phyloP scores from a whole-genome alignment of 92 coral and sea anemone genomes.

The Parazoanthus atlanticus region DNA sequence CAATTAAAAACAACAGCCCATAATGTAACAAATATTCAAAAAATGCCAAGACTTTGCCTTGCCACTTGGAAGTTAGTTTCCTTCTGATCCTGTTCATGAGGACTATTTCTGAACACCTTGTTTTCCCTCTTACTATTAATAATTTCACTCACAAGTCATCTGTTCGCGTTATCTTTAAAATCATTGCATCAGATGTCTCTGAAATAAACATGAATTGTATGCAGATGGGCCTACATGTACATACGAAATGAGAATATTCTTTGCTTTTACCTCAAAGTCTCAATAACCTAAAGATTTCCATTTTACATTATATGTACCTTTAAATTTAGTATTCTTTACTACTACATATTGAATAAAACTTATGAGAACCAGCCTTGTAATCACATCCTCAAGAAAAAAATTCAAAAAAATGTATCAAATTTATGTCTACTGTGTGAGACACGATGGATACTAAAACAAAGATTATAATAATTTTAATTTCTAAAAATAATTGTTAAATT shows the following conservation, averaged over 20 bases:
- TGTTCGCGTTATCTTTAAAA: slow-evolving; percentile 28
- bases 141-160: slow-evolving; percentile 19
- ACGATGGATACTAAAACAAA: background rate
- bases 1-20: background rate
- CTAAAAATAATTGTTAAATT: too few relatives aligned
- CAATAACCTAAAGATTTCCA: background rate
- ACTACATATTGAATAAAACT: background rate
- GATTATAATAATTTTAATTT: background rate
- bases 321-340: background rate
- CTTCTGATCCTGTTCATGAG: slow-evolving; percentile 42
- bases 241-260: background rate
- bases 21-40: background rate
- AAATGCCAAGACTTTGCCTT: slow-evolving; percentile 24
- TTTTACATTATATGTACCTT: background rate
- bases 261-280: background rate
- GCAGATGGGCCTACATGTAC: slow-evolving; percentile 1
- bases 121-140: background rate
- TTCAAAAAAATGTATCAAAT: background rate
- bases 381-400: background rate
- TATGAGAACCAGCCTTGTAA: background rate
- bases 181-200: background rate
- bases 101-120: background rate
- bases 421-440: background rate
- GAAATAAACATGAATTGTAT: slow-evolving; percentile 22
- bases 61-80: slow-evolving; percentile 33